phyloP scores from a whole-genome alignment of 2,888 invertebrate genomes.

The Leptopterna dolabrata region DNA sequence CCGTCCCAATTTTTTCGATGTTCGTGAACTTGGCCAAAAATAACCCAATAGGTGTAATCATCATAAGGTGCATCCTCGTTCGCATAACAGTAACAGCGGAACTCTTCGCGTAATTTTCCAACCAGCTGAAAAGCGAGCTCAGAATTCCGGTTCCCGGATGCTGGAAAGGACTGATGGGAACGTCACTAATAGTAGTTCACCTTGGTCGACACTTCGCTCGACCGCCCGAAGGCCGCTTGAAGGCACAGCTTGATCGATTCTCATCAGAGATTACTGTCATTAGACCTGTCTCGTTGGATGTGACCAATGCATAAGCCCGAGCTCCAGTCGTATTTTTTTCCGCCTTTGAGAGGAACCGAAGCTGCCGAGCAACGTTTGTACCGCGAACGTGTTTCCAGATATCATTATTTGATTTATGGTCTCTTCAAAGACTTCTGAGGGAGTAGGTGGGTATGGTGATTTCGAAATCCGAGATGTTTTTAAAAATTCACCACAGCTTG shows the following conservation, averaged over 20 bases:
- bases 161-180: slow-evolving; percentile 17
- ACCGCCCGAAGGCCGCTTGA: slow-evolving; percentile 36
- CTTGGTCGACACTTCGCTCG: slow-evolving; percentile 50
- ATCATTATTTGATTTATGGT: slow-evolving; percentile 41
- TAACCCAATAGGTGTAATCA: too few species aligned
- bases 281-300: slow-evolving; percentile 45
- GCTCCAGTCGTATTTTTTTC: neutral
- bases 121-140: neutral
- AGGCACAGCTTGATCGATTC: slow-evolving; percentile 45
- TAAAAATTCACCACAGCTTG: neutral
- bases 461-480: neutral
- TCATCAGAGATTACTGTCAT: slow-evolving; percentile 54
- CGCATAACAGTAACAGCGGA: too few species aligned
- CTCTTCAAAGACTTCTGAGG: neutral
- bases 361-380: neutral
- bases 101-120: too few species aligned
- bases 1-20: too few species aligned
- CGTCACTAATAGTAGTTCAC: slow-evolving; percentile 49
- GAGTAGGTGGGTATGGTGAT: slow-evolving; percentile 4
- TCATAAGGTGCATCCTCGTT: too few species aligned
- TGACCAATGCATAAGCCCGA: slow-evolving; percentile 43
- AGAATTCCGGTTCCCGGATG: slow-evolving; percentile 12
- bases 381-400: slow-evolving; percentile 21
- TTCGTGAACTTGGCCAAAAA: too few species aligned
- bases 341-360: neutral